Evolutionary conservation across 1,140 invertebrate genomes (phyloP).

Genomic region (Zaprionus taronus): DNA sequence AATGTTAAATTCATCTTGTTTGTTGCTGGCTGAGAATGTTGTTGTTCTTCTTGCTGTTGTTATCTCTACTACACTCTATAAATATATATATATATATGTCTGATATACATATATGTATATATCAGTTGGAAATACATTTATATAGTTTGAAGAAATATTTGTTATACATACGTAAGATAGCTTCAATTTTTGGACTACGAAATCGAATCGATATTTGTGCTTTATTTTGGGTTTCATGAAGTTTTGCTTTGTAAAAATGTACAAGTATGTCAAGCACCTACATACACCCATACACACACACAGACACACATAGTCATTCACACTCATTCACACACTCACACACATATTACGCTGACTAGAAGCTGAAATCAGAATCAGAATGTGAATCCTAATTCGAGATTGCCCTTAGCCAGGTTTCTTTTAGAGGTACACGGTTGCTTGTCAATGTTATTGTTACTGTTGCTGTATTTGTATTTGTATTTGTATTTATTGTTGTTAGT

Average conservation of each 20-base stretch:
- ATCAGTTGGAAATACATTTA: constrained; percentile 38
- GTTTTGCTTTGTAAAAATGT: constrained; percentile 50
- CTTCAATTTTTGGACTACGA: constrained; percentile 12
- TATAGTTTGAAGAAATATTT: constrained; percentile 42
- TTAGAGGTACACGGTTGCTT: constrained; percentile 71
- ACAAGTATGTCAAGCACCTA: constrained; percentile 40
- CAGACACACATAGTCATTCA: neutral
- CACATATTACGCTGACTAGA: constrained; percentile 28
- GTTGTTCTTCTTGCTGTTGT: neutral
- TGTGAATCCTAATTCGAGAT: constrained; percentile 39
- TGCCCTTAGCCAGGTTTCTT: constrained; percentile 36
- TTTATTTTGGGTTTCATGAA: constrained; percentile 9
- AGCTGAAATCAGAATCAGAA: constrained; percentile 35
- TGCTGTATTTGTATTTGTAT: constrained; percentile 24
- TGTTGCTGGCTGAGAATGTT: constrained; percentile 21
- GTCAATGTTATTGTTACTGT: constrained; percentile 49
- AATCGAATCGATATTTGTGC: neutral
- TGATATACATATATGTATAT: constrained; percentile 22
- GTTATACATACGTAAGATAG: constrained; percentile 37
- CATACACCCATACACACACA: constrained; percentile 10
- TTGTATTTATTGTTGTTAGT: constrained; percentile 17
- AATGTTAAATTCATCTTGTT: constrained; percentile 55
- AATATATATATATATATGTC: constrained; percentile 8
- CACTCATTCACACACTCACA: constrained; percentile 7
- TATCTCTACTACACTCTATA: neutral